Percentiles rank a stretch among this genome's conserved stretches.
Conservation (phyloP, 2,113 vertebrate genomes). For the Echinops telfairi region DNA sequence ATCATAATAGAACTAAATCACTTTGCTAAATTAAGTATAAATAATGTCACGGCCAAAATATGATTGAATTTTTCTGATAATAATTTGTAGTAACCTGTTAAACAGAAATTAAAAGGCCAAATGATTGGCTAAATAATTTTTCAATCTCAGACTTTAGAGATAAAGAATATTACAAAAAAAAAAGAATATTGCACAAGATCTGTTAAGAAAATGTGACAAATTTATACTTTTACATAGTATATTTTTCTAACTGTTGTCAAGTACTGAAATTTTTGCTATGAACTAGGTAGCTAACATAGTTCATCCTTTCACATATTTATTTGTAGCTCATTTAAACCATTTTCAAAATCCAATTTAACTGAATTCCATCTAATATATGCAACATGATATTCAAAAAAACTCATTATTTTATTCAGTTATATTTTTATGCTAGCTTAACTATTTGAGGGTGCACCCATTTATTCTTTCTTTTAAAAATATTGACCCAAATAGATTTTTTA, state of each 20-base stretch:
- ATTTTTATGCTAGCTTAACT: neutral
- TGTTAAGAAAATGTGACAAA: neutral
- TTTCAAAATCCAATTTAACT: slow-evolving; percentile 24
- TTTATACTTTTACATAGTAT: neutral
- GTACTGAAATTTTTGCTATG: neutral
- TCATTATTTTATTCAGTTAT: neutral
- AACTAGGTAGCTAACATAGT: neutral
- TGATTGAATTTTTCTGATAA: neutral
- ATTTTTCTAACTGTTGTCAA: neutral
- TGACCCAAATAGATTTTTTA: neutral
- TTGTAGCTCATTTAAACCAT: neutral
- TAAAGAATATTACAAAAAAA: neutral
- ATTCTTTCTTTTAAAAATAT: slow-evolving; percentile 39
- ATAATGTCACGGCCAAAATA: neutral
- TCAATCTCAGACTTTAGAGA: neutral
- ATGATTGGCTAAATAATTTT: neutral
- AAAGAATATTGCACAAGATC: neutral
- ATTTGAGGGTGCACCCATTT: neutral
- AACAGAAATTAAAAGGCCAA: neutral
- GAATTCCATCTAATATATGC: slow-evolving; percentile 4
- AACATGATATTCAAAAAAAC: neutral
- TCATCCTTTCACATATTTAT: neutral
- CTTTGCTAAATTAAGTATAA: neutral
- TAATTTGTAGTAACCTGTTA: neutral
- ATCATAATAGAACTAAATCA: neutral